These are phyloP conservation scores for Metallyticus violacea DNA, from an alignment of 2,888 invertebrate genomes.

Conservation along the genomic window DNA sequence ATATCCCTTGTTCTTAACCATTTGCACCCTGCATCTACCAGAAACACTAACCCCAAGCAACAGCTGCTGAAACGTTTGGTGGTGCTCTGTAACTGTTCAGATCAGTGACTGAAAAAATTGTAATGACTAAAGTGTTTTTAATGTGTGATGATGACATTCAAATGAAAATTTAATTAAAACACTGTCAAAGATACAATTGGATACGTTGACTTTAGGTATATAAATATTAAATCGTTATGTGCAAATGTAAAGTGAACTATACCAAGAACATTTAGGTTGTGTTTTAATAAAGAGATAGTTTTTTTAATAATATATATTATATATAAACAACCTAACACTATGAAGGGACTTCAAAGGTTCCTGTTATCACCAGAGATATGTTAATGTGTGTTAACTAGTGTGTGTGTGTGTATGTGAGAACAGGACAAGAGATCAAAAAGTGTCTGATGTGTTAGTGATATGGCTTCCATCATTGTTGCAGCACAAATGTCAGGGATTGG, in stretches of 20 bases:
- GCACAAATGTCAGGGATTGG: constrained; percentile 5
- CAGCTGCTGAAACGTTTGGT: constrained; percentile 12
- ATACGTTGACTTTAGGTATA: constrained; percentile 2
- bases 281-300: constrained; percentile 33
- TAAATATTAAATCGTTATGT: constrained; percentile 5
- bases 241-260: constrained; percentile 11
- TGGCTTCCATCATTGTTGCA: constrained; percentile 21
- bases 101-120: constrained; percentile 22
- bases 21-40: not conserved
- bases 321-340: constrained; percentile 12
- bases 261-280: constrained; percentile 30
- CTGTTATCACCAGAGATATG: constrained; percentile 12
- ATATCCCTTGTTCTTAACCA: not conserved
- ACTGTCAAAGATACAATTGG: constrained; percentile 11
- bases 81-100: constrained; percentile 23
- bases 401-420: constrained; percentile 8
- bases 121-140: constrained; percentile 25
- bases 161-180: not conserved
- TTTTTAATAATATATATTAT: constrained; percentile 25
- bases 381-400: constrained; percentile 19
- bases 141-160: constrained; percentile 21
- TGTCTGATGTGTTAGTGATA: constrained; percentile 17
- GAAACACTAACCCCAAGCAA: not conserved
- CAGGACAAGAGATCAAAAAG: not conserved
- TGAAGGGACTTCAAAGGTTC: constrained; percentile 8